phyloP scores from a whole-genome alignment of 2,888 invertebrate species.

The Eilema depressum region DNA sequence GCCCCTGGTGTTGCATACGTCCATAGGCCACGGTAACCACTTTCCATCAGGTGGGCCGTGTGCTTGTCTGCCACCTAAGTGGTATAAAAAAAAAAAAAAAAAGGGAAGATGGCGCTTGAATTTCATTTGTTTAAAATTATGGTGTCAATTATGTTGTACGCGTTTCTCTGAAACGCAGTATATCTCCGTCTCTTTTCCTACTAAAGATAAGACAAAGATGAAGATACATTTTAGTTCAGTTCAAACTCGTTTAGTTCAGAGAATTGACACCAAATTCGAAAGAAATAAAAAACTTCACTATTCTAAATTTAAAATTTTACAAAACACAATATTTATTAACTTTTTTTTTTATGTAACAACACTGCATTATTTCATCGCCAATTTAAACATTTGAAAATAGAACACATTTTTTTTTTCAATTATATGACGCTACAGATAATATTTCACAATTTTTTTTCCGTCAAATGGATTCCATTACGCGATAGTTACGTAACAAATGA shows the following conservation, averaged over 20 bases:
- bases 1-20: too few relatives aligned
- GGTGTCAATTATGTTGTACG: background rate
- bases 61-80: too few relatives aligned
- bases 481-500: constrained; percentile 24
- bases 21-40: too few relatives aligned
- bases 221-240: background rate
- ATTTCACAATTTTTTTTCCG: background rate
- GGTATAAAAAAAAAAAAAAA: too few relatives aligned
- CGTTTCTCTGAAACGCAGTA: background rate
- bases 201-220: background rate
- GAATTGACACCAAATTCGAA: background rate
- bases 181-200: background rate
- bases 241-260: background rate
- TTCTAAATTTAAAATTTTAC: background rate
- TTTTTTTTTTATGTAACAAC: background rate
- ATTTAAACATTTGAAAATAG: background rate
- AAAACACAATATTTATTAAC: background rate
- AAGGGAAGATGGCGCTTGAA: background rate
- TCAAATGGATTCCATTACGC: constrained; percentile 1
- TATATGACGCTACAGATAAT: constrained; percentile 17
- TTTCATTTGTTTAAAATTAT: background rate
- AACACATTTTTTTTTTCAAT: background rate
- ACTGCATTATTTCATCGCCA: background rate
- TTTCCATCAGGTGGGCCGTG: too few relatives aligned
- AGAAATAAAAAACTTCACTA: background rate